Conservation (phyloP, 2,888 invertebrate genomes). For the Pocota personata region DNA sequence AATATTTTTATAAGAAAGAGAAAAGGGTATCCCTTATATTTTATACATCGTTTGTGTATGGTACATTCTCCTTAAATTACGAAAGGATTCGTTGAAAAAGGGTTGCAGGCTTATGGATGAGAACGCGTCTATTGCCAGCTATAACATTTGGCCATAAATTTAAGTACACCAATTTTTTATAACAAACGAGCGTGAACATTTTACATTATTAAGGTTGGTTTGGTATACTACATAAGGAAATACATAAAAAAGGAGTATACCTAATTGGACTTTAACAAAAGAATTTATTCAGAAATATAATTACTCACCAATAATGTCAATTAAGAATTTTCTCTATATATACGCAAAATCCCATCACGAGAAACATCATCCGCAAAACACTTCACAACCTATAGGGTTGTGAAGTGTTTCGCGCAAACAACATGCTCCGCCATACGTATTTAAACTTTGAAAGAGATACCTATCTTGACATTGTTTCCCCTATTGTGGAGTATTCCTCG, state of each 20-base stretch:
- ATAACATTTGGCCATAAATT: not conserved
- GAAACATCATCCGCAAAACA: not conserved
- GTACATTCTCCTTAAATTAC: not conserved
- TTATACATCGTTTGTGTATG: not conserved
- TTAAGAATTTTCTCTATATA: too few species aligned
- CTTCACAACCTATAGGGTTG: too few species aligned
- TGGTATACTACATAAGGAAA: too few species aligned
- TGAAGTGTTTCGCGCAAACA: too few species aligned
- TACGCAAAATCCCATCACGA: too few species aligned
- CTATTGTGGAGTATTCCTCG: not conserved
- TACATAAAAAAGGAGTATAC: too few species aligned
- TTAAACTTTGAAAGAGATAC: conserved; percentile 26
- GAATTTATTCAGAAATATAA: too few species aligned
- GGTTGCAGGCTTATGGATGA: not conserved
- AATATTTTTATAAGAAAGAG: conserved; percentile 27
- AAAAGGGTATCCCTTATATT: conserved; percentile 1
- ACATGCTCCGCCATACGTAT: conserved; percentile 7
- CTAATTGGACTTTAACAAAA: too few species aligned
- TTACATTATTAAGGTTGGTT: too few species aligned
- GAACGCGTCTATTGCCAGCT: not conserved
- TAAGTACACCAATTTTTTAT: not conserved
- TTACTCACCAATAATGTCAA: too few species aligned
- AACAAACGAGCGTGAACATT: not conserved
- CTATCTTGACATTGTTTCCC: conserved; percentile 42
- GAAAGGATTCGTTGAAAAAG: not conserved